Percentiles rank a stretch among this genome's conserved stretches.
phyloP scores from a whole-genome alignment of 2,888 invertebrate species.

The Cotesia congregata region DNA sequence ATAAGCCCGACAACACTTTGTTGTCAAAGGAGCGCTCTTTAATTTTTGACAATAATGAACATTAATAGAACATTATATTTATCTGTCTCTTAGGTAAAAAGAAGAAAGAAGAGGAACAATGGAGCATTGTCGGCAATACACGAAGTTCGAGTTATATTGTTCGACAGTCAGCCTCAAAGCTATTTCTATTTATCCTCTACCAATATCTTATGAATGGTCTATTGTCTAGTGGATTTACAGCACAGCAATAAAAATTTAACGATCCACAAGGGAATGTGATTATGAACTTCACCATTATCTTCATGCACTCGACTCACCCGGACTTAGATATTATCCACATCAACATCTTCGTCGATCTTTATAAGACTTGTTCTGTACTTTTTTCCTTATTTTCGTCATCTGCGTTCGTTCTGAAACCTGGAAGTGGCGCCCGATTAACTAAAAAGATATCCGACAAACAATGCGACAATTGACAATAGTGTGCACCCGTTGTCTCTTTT shows the following conservation, averaged over 20 bases:
- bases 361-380: no score
- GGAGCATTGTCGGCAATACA: slow-evolving; percentile 12
- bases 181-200: slow-evolving; percentile 30
- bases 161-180: slow-evolving; percentile 26
- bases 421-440: background rate
- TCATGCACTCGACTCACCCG: background rate
- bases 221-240: slow-evolving; percentile 28
- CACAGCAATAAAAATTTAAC: slow-evolving; percentile 26
- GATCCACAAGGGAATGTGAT: slow-evolving; percentile 23
- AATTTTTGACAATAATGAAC: no score
- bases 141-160: slow-evolving; percentile 31
- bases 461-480: background rate
- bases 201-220: slow-evolving; percentile 31
- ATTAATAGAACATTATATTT: background rate
- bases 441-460: background rate
- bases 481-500: background rate
- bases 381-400: background rate
- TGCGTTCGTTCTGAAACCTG: background rate
- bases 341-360: background rate
- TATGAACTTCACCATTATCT: slow-evolving; percentile 18
- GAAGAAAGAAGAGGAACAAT: slow-evolving; percentile 23
- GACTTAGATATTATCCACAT: background rate
- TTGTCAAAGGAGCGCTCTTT: no score
- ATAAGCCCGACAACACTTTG: no score
- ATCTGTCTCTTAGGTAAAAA: slow-evolving; percentile 3